These are phyloP conservation scores for Hoplodrina ambigua DNA, from an alignment of 2,888 invertebrate species.

Conservation along the genomic window DNA sequence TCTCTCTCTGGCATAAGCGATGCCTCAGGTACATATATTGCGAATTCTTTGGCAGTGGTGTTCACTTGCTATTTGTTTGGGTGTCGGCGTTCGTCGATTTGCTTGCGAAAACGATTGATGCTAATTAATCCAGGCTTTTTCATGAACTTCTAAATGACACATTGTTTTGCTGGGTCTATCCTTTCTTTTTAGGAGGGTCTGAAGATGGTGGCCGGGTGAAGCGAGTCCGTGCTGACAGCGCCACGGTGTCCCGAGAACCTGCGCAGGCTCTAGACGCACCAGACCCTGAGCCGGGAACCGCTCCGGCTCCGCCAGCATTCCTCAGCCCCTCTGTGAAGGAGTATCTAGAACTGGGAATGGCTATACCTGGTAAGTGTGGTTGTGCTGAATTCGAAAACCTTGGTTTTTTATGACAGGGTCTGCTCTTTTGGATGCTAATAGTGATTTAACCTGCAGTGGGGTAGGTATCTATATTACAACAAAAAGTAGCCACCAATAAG, in stretches of 20 bases:
- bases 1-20: not conserved
- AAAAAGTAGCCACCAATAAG: too few species aligned
- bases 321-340: constrained; percentile 96
- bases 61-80: not conserved
- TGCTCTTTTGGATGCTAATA: too few species aligned
- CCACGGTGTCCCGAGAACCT: constrained; percentile 80
- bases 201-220: constrained; percentile 92
- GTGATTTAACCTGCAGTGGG: too few species aligned
- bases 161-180: constrained; percentile 15
- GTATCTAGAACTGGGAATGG: constrained; percentile 96
- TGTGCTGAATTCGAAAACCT: not conserved
- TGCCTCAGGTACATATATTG: not conserved
- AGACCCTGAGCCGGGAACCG: constrained; percentile 87
- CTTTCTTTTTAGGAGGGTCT: constrained; percentile 87
- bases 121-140: not conserved
- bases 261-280: constrained; percentile 86
- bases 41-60: not conserved
- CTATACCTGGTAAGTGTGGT: constrained; percentile 94
- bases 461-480: too few species aligned
- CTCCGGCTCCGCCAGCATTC: constrained; percentile 93
- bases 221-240: constrained; percentile 88
- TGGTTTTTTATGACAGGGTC: too few species aligned
- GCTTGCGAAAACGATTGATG: not conserved
- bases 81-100: too few species aligned
- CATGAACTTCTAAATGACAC: constrained; percentile 13